These are phyloP conservation scores for Ageneiosus marmoratus DNA, from an alignment of 2,113 vertebrate species.

Conservation along the genomic window DNA sequence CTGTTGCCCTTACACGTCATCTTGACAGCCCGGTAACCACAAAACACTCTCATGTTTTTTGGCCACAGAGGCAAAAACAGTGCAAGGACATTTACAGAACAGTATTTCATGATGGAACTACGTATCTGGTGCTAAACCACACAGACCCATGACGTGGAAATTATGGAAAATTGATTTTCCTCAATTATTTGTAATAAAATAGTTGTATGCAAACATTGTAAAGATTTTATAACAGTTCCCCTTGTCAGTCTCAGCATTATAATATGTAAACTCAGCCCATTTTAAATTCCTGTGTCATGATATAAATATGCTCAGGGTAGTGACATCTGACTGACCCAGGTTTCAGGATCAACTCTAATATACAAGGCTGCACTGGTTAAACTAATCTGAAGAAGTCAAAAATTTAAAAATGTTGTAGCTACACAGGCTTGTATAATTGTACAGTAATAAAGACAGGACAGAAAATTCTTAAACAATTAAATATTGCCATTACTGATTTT, in stretches of 20 bases:
- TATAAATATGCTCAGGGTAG: too few species aligned
- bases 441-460: neutral
- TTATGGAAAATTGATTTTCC: neutral
- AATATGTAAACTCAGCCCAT: neutral
- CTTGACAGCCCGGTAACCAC: neutral
- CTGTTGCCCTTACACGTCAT: neutral
- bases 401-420: neutral
- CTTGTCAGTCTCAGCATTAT: neutral
- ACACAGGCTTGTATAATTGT: neutral
- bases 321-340: neutral
- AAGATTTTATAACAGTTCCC: neutral
- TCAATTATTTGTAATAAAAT: neutral
- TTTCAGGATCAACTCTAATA: neutral
- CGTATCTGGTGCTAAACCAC: neutral
- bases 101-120: neutral
- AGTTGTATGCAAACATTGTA: neutral
- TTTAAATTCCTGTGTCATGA: neutral
- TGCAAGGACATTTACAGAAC: neutral
- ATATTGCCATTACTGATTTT: neutral
- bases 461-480: neutral
- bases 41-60: neutral
- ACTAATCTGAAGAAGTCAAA: neutral
- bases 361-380: neutral
- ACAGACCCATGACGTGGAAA: neutral
- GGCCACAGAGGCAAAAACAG: neutral